Percentiles rank a stretch among this genome's conserved stretches.
Evolutionary conservation across 2,113 vertebrate genomes (phyloP).

Genomic region (Phaetusa simplex): DNA sequence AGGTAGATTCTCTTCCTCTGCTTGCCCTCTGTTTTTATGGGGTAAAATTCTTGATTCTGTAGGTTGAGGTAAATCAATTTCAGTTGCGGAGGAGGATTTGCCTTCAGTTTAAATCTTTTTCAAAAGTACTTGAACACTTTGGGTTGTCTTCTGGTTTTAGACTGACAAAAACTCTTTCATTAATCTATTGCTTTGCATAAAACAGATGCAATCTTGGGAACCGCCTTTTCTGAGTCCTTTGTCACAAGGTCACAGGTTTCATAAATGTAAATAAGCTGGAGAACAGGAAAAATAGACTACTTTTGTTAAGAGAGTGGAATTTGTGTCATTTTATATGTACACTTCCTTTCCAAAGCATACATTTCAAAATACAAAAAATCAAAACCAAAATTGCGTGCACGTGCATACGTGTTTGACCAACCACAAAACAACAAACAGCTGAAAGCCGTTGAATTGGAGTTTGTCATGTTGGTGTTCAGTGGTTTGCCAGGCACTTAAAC

Average conservation of each 20-base stretch:
- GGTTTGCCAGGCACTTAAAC: conserved; percentile 5
- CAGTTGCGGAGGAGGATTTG: background rate
- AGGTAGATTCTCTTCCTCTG: background rate
- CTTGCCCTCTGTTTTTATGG: background rate
- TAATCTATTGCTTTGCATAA: background rate
- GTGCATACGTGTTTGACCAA: background rate
- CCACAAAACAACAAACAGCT: background rate
- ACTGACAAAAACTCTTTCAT: background rate
- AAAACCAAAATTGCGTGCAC: background rate
- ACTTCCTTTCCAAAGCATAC: background rate
- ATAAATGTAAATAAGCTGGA: background rate
- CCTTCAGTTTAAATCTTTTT: background rate
- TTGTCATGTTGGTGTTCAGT: background rate
- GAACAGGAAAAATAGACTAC: background rate
- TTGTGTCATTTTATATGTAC: background rate
- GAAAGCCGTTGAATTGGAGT: background rate
- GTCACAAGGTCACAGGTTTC: background rate
- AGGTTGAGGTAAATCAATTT: background rate
- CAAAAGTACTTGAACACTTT: background rate
- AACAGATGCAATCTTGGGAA: background rate
- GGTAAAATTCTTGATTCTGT: background rate
- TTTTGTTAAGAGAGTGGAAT: background rate
- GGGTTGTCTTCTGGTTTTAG: background rate
- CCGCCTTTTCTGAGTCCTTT: background rate
- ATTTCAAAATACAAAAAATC: background rate